Evolutionary conservation across 64 coral and sea anemone species (phyloP), one percentile per base, ranked within the genome.

Genomic region (Montipora sp.): DNA sequence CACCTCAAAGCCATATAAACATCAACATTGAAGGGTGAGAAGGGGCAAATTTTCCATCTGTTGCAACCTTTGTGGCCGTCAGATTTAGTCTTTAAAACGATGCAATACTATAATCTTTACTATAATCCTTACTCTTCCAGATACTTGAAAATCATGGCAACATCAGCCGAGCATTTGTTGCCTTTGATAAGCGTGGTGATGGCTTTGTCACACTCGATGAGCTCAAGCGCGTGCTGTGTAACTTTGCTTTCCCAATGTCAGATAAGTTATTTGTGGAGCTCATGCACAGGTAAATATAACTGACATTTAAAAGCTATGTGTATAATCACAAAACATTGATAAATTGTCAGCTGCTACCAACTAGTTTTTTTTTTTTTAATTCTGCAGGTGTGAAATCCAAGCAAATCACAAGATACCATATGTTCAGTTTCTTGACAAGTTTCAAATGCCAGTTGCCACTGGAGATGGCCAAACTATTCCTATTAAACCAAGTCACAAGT

Each of bases 341-440:
- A 68, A 68, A 68, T 68, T 68, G 3, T 14, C 18, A 68, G 63
- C 63, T 16, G 12, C 18, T 66, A 59, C 24, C 11, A 57, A 57
- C 53, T 57, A 8, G 0, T 8, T 57, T 8, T 11, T 57, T 8
- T 7, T 90, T 90, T 57, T 36, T 51, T 48, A 0, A 15, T 12
- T 88, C 60, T 77, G 14, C 49, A 99, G 98, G 51, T 99, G 98
- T 94, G 98, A 92, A 44, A 96, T 99, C 36, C 87, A 80, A 47
- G 94, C 94, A 2, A 99, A 93, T 75, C 98, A 99, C 79, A 95
- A 95, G 51, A 99, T 99, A 61, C 47, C 88, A 48, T 99, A 99
- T 80, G 92, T 94, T 55, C 98, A 95, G 74, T 99, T 99, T 55
- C 74, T 99, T 27, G 80, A 94, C 3, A 97, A 97, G 72, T 97